These are phyloP conservation scores for Pangasius sanitwongsei DNA, from an alignment of 2,797 vertebrate species.

Conservation along the genomic window DNA sequence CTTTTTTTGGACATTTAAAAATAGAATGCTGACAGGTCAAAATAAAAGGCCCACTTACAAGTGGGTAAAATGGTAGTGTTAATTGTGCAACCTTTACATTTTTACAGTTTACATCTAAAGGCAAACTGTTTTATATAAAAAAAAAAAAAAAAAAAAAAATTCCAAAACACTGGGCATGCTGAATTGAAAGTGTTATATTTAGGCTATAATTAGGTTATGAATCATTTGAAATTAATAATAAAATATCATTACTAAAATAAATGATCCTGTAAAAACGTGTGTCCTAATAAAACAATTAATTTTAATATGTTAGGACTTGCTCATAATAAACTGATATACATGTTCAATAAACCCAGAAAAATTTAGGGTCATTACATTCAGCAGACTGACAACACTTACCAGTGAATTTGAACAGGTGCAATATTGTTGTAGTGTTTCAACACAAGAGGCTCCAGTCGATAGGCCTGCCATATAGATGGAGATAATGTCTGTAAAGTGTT, in stretches of 20 bases:
- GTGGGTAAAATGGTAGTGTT: neutral
- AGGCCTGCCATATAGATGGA: constrained; percentile 79
- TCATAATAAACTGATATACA: neutral
- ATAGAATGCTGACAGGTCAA: neutral
- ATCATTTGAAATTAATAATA: neutral
- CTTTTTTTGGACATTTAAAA: constrained; percentile 3
- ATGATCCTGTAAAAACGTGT: neutral
- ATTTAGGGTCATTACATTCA: neutral
- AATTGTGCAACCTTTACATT: neutral
- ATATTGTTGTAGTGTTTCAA: constrained; percentile 97
- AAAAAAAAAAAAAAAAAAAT: no score
- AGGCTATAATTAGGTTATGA: neutral
- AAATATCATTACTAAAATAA: neutral
- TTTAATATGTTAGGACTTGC: neutral
- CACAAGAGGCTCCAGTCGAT: constrained; percentile 94
- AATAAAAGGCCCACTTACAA: neutral
- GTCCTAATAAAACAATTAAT: neutral
- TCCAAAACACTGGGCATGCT: neutral
- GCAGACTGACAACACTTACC: constrained; percentile 69
- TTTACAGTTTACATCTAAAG: neutral
- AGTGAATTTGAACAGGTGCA: constrained; percentile 94
- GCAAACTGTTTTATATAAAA: no score
- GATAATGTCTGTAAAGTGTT: neutral
- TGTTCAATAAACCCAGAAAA: neutral
- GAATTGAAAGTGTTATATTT: neutral